Evolutionary conservation across 2,113 vertebrate species (phyloP), one percentile per base, ranked within the genome.

Genomic region (Forbesichthys agassizii): DNA sequence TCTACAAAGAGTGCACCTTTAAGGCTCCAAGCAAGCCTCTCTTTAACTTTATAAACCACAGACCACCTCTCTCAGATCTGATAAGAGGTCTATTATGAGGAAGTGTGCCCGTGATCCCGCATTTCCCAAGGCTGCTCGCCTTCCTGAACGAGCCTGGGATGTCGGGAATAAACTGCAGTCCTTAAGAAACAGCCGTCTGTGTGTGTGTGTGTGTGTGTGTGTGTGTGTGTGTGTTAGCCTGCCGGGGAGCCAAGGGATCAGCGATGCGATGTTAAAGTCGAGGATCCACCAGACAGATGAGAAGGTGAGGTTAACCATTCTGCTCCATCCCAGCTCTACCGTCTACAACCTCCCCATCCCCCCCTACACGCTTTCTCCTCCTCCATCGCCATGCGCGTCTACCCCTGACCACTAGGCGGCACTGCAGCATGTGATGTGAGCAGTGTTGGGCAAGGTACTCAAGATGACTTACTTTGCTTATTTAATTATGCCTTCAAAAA

Each of bases 131-230:
- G 88, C 88, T 73, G 74, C 86, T 90, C 89, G 83, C 90, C 82
- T 92, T 91, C 81, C 86, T 85, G 78, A 85, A 88, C 86, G 78
- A 33, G 81, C 80, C 62, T 87, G 86, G 92, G 92, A 91, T 86
- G 87, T 85, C 79, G 86, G 85, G 84, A 89, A 91, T 92, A 90
- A 92, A 90, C 88, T 89, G 78, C 90, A 93, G 91, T 92, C 91
- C 85, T 88, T 87, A 85, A 87, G 76, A 85, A 71, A 88, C 4
- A 74, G 73, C 66, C 78, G 68, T 74, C 27, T 27, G 20, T 20
- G 20, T 20, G 20, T 20, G 66, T 64, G 69, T 33, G 57, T 59
- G 16, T n/a, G 14, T 4, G 14, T 33, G 60, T 20, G n/a, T 20
- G 20, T 20, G 20, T 54, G 52, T 49, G 48, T 49, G 48, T 49